Evolutionary conservation across 2,797 vertebrate species (phyloP).

Genomic region (Diplodus puntazzo): DNA sequence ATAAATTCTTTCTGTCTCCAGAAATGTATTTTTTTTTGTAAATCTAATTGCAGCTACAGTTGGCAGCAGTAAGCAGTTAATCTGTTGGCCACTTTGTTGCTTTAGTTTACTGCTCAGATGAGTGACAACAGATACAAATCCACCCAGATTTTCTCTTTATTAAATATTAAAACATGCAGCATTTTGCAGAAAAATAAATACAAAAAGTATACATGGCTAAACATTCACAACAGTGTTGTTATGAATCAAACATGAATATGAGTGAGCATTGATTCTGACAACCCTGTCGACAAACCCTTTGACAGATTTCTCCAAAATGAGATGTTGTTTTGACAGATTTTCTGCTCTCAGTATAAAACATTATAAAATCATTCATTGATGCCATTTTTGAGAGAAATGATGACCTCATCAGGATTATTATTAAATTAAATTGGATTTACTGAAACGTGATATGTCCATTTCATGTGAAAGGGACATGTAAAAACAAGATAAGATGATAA

Average conservation of each 20-base stretch:
- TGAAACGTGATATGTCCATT: conserved; percentile 19
- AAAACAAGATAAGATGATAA: conserved; percentile 45
- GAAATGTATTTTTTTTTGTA: too few species aligned
- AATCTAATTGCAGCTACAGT: too few species aligned
- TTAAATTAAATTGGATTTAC: neutral
- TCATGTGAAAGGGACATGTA: conserved; percentile 10
- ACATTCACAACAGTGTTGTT: neutral
- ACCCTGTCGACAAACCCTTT: neutral
- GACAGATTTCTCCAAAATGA: neutral
- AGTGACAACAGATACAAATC: too few species aligned
- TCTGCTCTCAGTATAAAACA: neutral
- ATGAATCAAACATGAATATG: neutral
- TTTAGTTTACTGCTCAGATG: too few species aligned
- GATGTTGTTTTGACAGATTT: neutral
- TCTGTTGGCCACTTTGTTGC: too few species aligned
- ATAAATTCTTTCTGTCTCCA: too few species aligned
- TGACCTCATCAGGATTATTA: neutral
- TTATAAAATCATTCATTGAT: neutral
- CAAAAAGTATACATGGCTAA: neutral
- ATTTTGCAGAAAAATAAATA: neutral
- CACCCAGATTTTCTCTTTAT: too few species aligned
- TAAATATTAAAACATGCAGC: neutral
- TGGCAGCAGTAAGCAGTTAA: too few species aligned
- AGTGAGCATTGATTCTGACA: neutral
- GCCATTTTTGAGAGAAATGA: conserved; percentile 2